Percentiles rank a stretch among this genome's conserved stretches.
Evolutionary conservation across 2,888 invertebrate species (phyloP).

Genomic region (Alentia gelatinosa): DNA sequence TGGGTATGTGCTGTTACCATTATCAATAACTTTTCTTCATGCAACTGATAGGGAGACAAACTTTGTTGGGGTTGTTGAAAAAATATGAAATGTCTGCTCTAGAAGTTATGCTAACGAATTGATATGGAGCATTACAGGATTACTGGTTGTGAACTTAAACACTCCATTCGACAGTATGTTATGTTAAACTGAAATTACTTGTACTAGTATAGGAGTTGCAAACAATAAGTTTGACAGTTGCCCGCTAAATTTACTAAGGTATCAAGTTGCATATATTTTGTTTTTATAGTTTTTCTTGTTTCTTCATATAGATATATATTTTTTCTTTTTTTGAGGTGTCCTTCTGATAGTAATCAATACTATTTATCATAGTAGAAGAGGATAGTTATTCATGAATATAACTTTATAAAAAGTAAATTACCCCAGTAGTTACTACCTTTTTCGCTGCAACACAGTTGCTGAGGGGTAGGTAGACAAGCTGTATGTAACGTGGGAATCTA

Average conservation of each 20-base stretch:
- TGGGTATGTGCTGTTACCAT: conserved; percentile 34
- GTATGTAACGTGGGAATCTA: conserved; percentile 58
- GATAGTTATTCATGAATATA: neutral
- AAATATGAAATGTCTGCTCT: neutral
- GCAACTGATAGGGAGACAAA: neutral
- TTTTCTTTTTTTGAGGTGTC: neutral
- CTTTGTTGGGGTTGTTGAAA: neutral
- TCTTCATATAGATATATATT: neutral
- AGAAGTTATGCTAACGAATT: too few species aligned
- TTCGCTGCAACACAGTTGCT: conserved; percentile 57
- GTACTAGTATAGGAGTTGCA: neutral
- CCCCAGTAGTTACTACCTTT: conserved; percentile 56
- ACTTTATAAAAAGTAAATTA: conserved; percentile 54
- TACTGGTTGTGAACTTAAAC: neutral
- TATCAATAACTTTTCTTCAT: neutral
- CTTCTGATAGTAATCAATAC: neutral
- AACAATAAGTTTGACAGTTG: neutral
- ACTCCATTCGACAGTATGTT: neutral
- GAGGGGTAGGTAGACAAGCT: conserved; percentile 56
- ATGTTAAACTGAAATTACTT: neutral
- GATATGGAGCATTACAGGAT: neutral
- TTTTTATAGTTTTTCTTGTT: neutral
- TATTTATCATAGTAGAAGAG: neutral
- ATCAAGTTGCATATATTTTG: too few species aligned
- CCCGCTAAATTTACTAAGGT: too few species aligned